Base-by-base conservation (phyloP, 2,888 invertebrate species). In the Apamea monoglypha region DNA sequence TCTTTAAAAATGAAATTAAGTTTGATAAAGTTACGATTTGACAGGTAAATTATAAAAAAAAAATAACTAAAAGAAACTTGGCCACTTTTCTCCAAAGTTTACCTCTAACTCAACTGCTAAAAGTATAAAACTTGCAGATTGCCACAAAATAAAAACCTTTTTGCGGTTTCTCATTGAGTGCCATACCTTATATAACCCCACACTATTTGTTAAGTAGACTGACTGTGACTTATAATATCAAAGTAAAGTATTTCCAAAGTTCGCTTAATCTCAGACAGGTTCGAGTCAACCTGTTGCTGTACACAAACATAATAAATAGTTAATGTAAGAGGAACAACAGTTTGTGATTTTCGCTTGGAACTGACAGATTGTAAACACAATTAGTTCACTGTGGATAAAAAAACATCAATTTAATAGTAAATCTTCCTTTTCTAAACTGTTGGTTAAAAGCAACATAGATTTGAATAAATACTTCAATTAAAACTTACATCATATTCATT, bases 271-370 rank as follows among this genome's bases (percentile, higher is more conserved):
- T 40, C 40, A 40, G n/a, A 21, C 16, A 16, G 3, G 36, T 47
- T 16, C 16, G 12, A 18, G 18, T 25, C 36, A 56, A 78, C 79
- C 81, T 81, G 81, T 79, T 71, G 81, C 64, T 66, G 10, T 36
- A 36, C 36, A 14, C 29, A 80, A 53, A 56, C 73, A 44, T 81
- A 29, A 18, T 47, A 73, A 79, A 64, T 64, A 64, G 74, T 56
- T 36, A 72, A 64, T 64, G 63, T n/a, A 10, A 12, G 44, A 21
- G 3, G 0, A 44, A 44, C 81, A 47, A 47, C 40, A 36, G 32
- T 18, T 68, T n/a, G 18, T 18, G 1, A 47, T 47, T 61, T 59
- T 3, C 0, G 0, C 5, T 36, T 68, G 25, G 29, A 80, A 50
- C 25, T 3, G 12, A 18, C 0, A 14, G 29, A 21, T 32, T 63